Conservation (phyloP, 1,140 invertebrate species). For the Scaptomyza hsui region DNA sequence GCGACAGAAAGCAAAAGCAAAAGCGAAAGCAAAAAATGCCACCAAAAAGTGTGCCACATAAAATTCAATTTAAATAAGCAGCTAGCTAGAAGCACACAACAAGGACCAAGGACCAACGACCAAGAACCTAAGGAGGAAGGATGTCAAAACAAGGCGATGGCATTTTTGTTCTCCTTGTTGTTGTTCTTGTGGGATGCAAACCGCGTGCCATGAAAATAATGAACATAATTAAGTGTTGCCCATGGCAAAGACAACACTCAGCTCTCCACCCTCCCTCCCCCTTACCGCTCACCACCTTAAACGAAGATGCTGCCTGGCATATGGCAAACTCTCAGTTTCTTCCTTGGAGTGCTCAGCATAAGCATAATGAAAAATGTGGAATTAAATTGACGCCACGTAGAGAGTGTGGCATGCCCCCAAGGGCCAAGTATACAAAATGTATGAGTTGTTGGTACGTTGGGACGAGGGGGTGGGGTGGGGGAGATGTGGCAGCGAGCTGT, state of each 20-base stretch:
- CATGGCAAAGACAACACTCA: conserved; percentile 63
- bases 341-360: conserved; percentile 35
- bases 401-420: conserved; percentile 39
- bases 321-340: conserved; percentile 24
- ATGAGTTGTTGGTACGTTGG: conserved; percentile 4
- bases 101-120: conserved; percentile 7
- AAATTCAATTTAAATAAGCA: conserved; percentile 81
- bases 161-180: neutral
- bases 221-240: conserved; percentile 82
- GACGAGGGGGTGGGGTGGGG: neutral
- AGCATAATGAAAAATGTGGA: conserved; percentile 80
- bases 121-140: neutral
- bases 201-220: conserved; percentile 80
- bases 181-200: conserved; percentile 36
- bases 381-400: conserved; percentile 74
- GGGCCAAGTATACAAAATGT: conserved; percentile 22
- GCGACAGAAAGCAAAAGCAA: conserved; percentile 23
- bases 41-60: conserved; percentile 45
- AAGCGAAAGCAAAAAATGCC: neutral
- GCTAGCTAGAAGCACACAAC: conserved; percentile 30
- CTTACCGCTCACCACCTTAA: neutral
- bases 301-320: conserved; percentile 19
- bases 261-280: neutral
- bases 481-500: conserved; percentile 16
- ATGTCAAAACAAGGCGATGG: conserved; percentile 38